Percentiles rank a stretch among this genome's conserved stretches.
phyloP scores from a whole-genome alignment of 2,113 vertebrate species.

The Dasyornis broadbenti region DNA sequence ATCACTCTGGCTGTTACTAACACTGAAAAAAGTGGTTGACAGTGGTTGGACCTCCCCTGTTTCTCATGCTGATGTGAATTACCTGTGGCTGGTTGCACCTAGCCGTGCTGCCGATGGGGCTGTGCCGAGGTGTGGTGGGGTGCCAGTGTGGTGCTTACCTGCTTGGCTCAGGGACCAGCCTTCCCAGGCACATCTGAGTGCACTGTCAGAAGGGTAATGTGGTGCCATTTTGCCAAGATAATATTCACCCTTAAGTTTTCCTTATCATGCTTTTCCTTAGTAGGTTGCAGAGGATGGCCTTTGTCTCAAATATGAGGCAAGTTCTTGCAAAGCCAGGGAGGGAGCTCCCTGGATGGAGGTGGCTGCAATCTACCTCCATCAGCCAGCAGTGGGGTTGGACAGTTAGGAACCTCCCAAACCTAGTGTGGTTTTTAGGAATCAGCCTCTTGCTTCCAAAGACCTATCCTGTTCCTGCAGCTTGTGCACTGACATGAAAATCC shows the following conservation, averaged over 20 bases:
- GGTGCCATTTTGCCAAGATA: not conserved
- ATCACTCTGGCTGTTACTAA: not conserved
- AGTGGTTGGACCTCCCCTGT: not conserved
- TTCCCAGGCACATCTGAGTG: not conserved
- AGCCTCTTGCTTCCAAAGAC: not conserved
- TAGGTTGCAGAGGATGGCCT: not conserved
- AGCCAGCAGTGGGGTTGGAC: not conserved
- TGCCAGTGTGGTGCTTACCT: rapidly evolving
- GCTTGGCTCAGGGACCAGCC: rapidly evolving
- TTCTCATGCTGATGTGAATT: not conserved
- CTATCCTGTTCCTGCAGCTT: not conserved
- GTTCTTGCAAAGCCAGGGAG: not conserved
- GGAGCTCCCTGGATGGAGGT: not conserved
- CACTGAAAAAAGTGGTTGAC: not conserved
- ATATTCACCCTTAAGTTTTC: not conserved
- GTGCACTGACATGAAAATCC: not conserved
- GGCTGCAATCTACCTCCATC: not conserved
- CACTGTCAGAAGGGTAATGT: not conserved
- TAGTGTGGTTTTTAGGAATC: not conserved
- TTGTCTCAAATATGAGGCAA: not conserved
- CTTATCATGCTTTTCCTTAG: not conserved
- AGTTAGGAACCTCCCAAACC: not conserved
- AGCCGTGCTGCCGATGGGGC: rapidly evolving
- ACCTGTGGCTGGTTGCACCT: not conserved
- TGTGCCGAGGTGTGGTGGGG: rapidly evolving